Evolutionary conservation across 2,797 vertebrate species (phyloP).

Genomic region (Cichlasoma orientale): DNA sequence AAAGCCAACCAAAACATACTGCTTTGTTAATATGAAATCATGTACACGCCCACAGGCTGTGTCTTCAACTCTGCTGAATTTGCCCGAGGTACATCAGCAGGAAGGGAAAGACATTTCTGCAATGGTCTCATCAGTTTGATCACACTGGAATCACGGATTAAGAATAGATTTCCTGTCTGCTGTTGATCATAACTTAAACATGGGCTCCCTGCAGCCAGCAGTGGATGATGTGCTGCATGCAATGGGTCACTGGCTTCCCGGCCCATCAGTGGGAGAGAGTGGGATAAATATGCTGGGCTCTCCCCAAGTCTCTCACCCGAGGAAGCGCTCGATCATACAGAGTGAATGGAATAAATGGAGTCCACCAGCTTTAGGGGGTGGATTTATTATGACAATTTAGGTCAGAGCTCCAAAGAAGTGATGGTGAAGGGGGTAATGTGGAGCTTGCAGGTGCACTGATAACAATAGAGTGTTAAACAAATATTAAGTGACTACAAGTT

Average conservation of each 20-base stretch:
- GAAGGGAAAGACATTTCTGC: not conserved
- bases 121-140: not conserved
- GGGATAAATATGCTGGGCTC: conserved; percentile 22
- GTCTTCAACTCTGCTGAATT: conserved; percentile 33
- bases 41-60: conserved; percentile 25
- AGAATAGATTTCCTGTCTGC: conserved; percentile 30
- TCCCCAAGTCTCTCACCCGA: conserved; percentile 38
- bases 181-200: conserved; percentile 54
- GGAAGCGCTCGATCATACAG: conserved; percentile 42
- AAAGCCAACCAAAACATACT: not conserved
- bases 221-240: conserved; percentile 17
- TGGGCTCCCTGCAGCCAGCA: conserved; percentile 10
- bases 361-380: conserved; percentile 13
- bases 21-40: conserved; percentile 17
- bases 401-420: conserved; percentile 28
- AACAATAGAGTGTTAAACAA: conserved; percentile 2
- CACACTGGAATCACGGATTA: not conserved
- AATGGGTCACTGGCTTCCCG: conserved; percentile 39
- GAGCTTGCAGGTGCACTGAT: not conserved
- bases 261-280: conserved; percentile 10
- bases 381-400: conserved; percentile 43
- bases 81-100: conserved; percentile 37
- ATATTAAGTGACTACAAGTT: conserved; percentile 15
- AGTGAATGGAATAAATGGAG: conserved; percentile 43
- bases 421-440: not conserved